Evolutionary conservation across 1,140 invertebrate species (phyloP).

Genomic region (Lepidurus packardi): DNA sequence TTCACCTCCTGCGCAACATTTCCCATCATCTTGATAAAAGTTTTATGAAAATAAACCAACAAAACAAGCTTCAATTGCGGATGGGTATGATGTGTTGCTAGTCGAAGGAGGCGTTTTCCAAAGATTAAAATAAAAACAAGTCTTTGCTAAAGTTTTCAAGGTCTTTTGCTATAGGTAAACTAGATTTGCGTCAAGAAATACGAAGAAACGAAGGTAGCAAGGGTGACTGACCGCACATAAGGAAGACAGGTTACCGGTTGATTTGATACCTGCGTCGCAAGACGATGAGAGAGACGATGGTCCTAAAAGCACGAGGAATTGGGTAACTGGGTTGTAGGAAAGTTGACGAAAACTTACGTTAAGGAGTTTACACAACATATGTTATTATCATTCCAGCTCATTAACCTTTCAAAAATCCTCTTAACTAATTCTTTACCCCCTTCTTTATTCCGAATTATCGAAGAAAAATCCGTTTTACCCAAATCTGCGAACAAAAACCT

Average conservation of each 20-base stretch:
- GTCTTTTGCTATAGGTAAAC: constrained; percentile 3
- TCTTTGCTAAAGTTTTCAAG: not conserved
- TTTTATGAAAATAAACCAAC: no score
- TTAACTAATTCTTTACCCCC: no score
- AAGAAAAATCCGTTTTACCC: no score
- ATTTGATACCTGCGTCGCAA: constrained; percentile 5
- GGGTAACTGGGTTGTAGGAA: constrained; percentile 5
- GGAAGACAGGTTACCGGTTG: not conserved
- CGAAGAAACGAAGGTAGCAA: not conserved
- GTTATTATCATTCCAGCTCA: no score
- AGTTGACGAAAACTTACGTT: no score
- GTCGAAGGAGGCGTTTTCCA: not conserved
- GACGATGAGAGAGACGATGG: not conserved
- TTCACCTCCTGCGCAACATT: no score
- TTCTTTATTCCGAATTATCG: no score
- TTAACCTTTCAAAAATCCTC: no score
- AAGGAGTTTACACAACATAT: no score
- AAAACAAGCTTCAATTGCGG: no score
- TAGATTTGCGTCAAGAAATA: not conserved
- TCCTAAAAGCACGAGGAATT: not conserved
- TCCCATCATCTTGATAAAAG: no score
- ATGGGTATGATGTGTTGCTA: not conserved
- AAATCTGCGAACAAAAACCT: no score
- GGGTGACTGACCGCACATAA: constrained; percentile 4
- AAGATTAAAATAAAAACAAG: not conserved